Percentiles rank a stretch among this genome's conserved stretches.
Conservation (phyloP, 2,888 invertebrate genomes). For the Troides oblongomaculatus region DNA sequence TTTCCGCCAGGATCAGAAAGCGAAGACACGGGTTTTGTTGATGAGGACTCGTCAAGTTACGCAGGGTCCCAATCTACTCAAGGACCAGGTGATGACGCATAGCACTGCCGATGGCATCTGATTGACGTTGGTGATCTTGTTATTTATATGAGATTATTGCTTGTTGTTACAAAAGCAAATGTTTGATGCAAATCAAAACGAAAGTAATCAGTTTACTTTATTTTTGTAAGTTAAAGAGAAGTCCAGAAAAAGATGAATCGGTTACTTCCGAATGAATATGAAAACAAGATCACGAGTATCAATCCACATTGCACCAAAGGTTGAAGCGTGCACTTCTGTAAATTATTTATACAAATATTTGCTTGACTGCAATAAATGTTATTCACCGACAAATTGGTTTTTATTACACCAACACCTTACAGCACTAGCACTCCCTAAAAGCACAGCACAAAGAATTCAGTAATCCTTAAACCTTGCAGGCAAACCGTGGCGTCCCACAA, state of each 20-base stretch:
- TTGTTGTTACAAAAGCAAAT: not conserved
- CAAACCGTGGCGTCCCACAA: constrained; percentile 68
- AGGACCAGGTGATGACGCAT: constrained; percentile 74
- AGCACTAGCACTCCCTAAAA: constrained; percentile 56
- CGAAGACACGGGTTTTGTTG: constrained; percentile 55
- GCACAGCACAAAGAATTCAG: constrained; percentile 64
- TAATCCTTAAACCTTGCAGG: constrained; percentile 74
- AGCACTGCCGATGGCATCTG: constrained; percentile 60
- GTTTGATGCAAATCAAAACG: not conserved
- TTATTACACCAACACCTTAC: constrained; percentile 77
- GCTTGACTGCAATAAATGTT: constrained; percentile 76
- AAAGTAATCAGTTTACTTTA: not conserved
- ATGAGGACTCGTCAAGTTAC: constrained; percentile 57
- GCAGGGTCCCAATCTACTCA: constrained; percentile 57
- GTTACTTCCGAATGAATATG: constrained; percentile 29
- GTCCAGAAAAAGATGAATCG: not conserved
- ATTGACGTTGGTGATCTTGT: constrained; percentile 72
- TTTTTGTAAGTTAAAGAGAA: not conserved
- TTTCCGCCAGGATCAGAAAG: constrained; percentile 37
- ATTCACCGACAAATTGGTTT: constrained; percentile 75
- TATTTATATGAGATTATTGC: constrained; percentile 25
- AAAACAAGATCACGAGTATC: constrained; percentile 64
- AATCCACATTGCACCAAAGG: constrained; percentile 57
- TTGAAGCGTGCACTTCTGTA: constrained; percentile 61
- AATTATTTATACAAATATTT: constrained; percentile 53